These are phyloP conservation scores for Syngnathus typhle DNA, from an alignment of 2,113 vertebrate genomes.

Conservation along the genomic window DNA sequence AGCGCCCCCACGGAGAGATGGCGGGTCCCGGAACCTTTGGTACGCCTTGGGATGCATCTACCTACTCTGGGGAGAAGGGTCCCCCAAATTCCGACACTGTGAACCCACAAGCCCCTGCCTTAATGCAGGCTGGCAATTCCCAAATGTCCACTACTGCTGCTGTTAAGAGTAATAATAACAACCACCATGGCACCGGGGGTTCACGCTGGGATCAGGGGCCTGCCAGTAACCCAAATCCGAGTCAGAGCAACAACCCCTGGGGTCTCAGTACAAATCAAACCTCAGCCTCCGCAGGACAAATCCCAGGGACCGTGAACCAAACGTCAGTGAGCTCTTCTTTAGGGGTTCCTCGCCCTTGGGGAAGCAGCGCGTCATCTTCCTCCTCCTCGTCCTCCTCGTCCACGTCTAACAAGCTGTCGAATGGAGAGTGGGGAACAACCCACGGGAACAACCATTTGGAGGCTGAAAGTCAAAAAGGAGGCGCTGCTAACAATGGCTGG, in stretches of 20 bases:
- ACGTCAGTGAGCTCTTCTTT: constrained; percentile 65
- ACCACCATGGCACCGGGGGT: constrained; percentile 71
- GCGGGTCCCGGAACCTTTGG: constrained; percentile 78
- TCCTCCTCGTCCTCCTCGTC: constrained; percentile 72
- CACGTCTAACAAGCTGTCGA: constrained; percentile 69
- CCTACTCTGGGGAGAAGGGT: constrained; percentile 87
- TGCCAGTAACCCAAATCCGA: constrained; percentile 53
- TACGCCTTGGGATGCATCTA: constrained; percentile 85
- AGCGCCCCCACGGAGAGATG: constrained; percentile 81
- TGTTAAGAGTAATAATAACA: constrained; percentile 80
- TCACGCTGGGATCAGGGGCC: constrained; percentile 83
- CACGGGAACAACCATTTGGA: constrained; percentile 73
- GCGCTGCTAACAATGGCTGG: constrained; percentile 81
- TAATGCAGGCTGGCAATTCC: constrained; percentile 81
- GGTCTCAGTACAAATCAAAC: constrained; percentile 57
- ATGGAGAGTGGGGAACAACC: constrained; percentile 84
- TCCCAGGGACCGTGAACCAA: constrained; percentile 62
- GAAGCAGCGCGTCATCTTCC: constrained; percentile 70
- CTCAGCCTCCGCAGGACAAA: constrained; percentile 40
- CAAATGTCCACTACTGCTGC: constrained; percentile 75
- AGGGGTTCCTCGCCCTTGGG: constrained; percentile 81
- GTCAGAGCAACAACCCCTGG: constrained; percentile 77
- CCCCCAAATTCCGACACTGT: constrained; percentile 91
- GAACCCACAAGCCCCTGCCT: constrained; percentile 80
- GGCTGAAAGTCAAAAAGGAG: constrained; percentile 75